Percentiles rank a stretch among this genome's conserved stretches.
Evolutionary conservation across 2,888 invertebrate species (phyloP).

Genomic region (Caenorhabditis plicata): DNA sequence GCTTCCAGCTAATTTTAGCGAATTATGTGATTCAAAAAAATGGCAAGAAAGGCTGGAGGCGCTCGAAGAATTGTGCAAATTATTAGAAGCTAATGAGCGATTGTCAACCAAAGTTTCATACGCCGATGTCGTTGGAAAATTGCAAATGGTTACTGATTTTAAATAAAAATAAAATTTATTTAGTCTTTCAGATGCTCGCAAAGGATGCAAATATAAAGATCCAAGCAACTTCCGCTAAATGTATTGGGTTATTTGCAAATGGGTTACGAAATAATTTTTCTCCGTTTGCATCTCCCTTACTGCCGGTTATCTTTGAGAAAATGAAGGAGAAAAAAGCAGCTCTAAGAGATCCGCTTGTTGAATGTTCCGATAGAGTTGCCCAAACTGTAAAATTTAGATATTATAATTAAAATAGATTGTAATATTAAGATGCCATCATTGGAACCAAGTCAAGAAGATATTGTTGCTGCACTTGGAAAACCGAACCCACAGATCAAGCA

Average conservation of each 20-base stretch:
- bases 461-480: slow-evolving; percentile 77
- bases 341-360: slow-evolving; percentile 82
- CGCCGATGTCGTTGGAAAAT: slow-evolving; percentile 81
- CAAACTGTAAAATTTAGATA: too few relatives aligned
- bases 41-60: slow-evolving; percentile 91
- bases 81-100: slow-evolving; percentile 73
- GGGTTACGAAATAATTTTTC: slow-evolving; percentile 86
- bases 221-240: slow-evolving; percentile 83
- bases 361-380: slow-evolving; percentile 77
- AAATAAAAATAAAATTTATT: too few relatives aligned
- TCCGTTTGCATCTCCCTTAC: slow-evolving; percentile 35
- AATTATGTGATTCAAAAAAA: slow-evolving; percentile 89
- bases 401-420: too few relatives aligned
- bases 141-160: slow-evolving; percentile 86
- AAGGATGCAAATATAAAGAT: slow-evolving; percentile 94
- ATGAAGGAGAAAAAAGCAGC: slow-evolving; percentile 94
- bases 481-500: slow-evolving; percentile 68
- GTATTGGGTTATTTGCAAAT: slow-evolving; percentile 79
- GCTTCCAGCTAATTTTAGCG: slow-evolving; percentile 91
- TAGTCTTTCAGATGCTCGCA: slow-evolving; percentile 75
- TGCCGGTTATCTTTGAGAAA: slow-evolving; percentile 80
- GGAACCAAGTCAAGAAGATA: slow-evolving; percentile 74
- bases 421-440: slow-evolving; percentile 52
- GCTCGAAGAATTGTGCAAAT: slow-evolving; percentile 72
- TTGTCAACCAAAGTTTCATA: slow-evolving; percentile 85